phyloP scores from a whole-genome alignment of 2,888 invertebrate species.

The Neoascia interrupta region DNA sequence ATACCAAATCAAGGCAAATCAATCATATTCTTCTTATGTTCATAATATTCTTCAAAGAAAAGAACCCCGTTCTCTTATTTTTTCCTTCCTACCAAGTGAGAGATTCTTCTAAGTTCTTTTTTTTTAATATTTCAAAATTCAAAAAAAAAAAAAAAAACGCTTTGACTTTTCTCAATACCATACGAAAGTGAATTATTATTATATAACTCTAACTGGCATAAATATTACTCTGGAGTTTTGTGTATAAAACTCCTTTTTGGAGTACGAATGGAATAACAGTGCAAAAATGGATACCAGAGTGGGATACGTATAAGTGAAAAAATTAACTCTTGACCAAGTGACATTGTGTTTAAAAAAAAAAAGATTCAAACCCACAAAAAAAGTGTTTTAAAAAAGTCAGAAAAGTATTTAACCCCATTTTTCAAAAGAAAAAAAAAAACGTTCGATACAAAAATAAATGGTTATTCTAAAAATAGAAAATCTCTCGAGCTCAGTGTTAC shows the following conservation, averaged over 20 bases:
- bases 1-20: constrained; percentile 63
- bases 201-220: constrained; percentile 35
- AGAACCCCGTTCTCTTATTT: constrained; percentile 2
- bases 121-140: not conserved
- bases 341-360: not conserved
- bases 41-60: constrained; percentile 24
- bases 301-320: constrained; percentile 18
- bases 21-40: constrained; percentile 40
- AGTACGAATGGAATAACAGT: constrained; percentile 56
- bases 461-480: constrained; percentile 72
- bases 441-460: constrained; percentile 43
- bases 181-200: constrained; percentile 32
- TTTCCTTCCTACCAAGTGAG: constrained; percentile 27
- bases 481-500: constrained; percentile 74
- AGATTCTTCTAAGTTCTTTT: not conserved
- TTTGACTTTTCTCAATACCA: constrained; percentile 26
- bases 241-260: constrained; percentile 9
- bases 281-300: constrained; percentile 5
- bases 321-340: constrained; percentile 20
- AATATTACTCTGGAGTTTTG: constrained; percentile 25
- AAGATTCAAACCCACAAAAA: not conserved
- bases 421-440: constrained; percentile 33
- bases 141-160: no score
- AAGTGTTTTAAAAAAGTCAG: not conserved
- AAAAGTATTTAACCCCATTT: constrained; percentile 45